A percentile compares a stretch with the other conserved stretches of the same genome.
Conservation (phyloP, 2,113 vertebrate species). For the Noctilio leporinus region DNA sequence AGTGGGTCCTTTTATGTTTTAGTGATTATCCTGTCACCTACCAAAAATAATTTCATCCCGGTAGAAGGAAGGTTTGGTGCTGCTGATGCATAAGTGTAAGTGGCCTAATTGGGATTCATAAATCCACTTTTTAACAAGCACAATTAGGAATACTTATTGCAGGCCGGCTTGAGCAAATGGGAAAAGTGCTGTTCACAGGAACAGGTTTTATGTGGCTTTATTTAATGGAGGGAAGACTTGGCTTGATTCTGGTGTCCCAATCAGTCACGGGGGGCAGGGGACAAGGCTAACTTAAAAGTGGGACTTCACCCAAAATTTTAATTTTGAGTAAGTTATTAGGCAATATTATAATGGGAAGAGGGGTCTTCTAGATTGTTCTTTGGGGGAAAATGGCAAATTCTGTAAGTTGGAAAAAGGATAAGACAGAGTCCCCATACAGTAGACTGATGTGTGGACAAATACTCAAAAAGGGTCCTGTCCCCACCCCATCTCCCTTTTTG, state of each 20-base stretch:
- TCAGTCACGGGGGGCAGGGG: slow-evolving; percentile 74
- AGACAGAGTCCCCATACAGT: background rate
- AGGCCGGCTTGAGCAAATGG: slow-evolving; percentile 75
- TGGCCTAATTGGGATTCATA: slow-evolving; percentile 80
- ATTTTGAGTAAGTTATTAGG: slow-evolving; percentile 43
- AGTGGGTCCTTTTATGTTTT: slow-evolving; percentile 74
- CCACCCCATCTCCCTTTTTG: no score
- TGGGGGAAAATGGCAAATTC: background rate
- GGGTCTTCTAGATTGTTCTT: background rate
- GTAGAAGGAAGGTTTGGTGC: slow-evolving; percentile 65
- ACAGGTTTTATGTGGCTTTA: slow-evolving; percentile 63
- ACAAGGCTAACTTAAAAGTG: slow-evolving; percentile 67
- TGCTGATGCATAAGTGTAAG: slow-evolving; percentile 64
- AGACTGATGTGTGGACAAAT: background rate
- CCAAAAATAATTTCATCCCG: slow-evolving; percentile 66
- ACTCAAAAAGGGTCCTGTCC: background rate
- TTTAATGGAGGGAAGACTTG: slow-evolving; percentile 66
- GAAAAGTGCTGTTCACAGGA: slow-evolving; percentile 69
- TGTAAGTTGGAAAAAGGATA: background rate
- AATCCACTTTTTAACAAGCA: slow-evolving; percentile 82
- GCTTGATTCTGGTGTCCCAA: slow-evolving; percentile 70
- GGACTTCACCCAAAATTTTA: slow-evolving; percentile 73
- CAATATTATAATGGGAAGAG: background rate
- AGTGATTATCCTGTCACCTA: slow-evolving; percentile 76
- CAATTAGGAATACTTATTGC: slow-evolving; percentile 81